These are phyloP conservation scores for Saturnia japonica DNA, from an alignment of 2,888 invertebrate genomes.

Conservation along the genomic window DNA sequence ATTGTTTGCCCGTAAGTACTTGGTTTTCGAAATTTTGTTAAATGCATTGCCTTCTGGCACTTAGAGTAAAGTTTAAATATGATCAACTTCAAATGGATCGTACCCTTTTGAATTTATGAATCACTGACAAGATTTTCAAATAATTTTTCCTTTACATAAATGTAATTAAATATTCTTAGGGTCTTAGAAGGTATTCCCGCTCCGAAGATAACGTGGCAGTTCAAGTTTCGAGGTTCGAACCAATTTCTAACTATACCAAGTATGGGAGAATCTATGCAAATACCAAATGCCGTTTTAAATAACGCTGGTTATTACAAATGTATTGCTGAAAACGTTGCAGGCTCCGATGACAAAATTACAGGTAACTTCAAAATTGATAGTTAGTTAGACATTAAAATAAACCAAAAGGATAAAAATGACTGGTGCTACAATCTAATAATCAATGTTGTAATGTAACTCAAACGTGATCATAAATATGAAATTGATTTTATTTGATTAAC, in stretches of 20 bases:
- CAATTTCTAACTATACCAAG: slow-evolving; percentile 2
- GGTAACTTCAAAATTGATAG: slow-evolving; percentile 12
- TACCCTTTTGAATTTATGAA: background rate
- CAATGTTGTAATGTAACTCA: background rate
- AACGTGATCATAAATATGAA: background rate
- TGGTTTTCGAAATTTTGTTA: background rate
- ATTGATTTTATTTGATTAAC: background rate
- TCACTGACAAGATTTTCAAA: background rate
- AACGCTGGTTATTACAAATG: slow-evolving; percentile 16
- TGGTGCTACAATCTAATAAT: background rate
- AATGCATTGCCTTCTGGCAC: background rate
- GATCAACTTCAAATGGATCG: background rate
- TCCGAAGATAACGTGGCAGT: background rate
- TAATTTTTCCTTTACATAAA: background rate
- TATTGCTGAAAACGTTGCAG: background rate
- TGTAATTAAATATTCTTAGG: background rate
- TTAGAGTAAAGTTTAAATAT: background rate
- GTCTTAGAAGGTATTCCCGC: background rate
- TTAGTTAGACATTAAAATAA: too few relatives aligned
- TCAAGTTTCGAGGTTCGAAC: slow-evolving; percentile 4
- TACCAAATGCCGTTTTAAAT: background rate
- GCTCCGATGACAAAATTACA: slow-evolving; percentile 20
- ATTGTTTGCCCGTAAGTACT: slow-evolving; percentile 5
- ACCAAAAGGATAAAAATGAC: background rate
- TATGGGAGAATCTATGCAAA: background rate